These are phyloP conservation scores for Nannospalax galili DNA, from an alignment of 2,113 vertebrate species.

Conservation along the genomic window DNA sequence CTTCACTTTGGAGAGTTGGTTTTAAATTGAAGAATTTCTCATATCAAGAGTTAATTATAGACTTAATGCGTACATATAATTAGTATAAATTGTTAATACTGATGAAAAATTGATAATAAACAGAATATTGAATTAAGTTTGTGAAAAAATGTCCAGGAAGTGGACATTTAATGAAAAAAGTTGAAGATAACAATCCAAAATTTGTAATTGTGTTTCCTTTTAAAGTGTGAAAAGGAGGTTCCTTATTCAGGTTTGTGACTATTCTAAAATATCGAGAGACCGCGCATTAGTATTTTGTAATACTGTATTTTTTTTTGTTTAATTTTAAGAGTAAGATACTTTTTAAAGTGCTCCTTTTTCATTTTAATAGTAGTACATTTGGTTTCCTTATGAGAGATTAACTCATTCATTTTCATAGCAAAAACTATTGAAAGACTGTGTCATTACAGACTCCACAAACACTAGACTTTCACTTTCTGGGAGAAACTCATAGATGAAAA, in stretches of 20 bases:
- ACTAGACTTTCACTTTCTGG: slow-evolving; percentile 34
- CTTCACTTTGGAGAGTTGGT: slow-evolving; percentile 40
- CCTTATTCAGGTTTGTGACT: slow-evolving; percentile 37
- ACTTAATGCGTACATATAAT: background rate
- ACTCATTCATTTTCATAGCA: slow-evolving; percentile 50
- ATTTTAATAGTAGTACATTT: slow-evolving; percentile 53
- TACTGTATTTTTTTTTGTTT: slow-evolving; percentile 20
- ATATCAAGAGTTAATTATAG: slow-evolving; percentile 4
- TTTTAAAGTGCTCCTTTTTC: slow-evolving; percentile 61
- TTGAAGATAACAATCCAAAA: slow-evolving; percentile 11
- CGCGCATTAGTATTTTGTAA: background rate
- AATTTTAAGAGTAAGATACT: slow-evolving; percentile 46
- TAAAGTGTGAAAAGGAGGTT: background rate
- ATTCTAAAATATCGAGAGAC: background rate
- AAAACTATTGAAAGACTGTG: slow-evolving; percentile 42
- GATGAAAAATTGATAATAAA: background rate
- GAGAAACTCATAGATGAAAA: slow-evolving; percentile 22
- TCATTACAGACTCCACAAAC: slow-evolving; percentile 42
- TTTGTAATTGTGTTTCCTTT: slow-evolving; percentile 34
- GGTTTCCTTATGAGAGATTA: slow-evolving; percentile 43
- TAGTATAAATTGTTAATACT: slow-evolving; percentile 25
- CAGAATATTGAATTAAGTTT: slow-evolving; percentile 55
- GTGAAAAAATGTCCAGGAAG: slow-evolving; percentile 47
- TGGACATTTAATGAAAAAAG: slow-evolving; percentile 42
- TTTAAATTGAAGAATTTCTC: slow-evolving; percentile 55